Evolutionary conservation across 2,888 invertebrate genomes (phyloP).

Genomic region (Drosophila heteroneura): DNA sequence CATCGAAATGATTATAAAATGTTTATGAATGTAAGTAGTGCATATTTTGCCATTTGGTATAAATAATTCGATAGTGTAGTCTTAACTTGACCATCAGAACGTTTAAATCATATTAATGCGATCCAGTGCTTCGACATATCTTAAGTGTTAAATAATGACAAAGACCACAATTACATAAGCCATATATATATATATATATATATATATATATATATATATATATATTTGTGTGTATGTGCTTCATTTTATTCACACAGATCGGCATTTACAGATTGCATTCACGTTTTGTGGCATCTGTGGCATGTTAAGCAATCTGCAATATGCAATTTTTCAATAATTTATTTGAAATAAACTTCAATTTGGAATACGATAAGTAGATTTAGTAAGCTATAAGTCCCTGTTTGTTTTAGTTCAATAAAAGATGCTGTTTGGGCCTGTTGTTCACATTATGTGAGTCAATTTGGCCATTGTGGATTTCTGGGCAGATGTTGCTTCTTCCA

Average conservation of each 20-base stretch:
- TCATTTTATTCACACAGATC: not conserved
- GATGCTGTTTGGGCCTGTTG: not conserved
- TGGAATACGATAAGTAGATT: slow-evolving; percentile 8
- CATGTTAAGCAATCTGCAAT: not conserved
- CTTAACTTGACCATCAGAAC: not conserved
- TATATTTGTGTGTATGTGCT: not conserved
- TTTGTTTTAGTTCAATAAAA: slow-evolving; percentile 3
- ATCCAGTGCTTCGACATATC: slow-evolving; percentile 29
- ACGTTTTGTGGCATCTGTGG: not conserved
- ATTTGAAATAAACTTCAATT: slow-evolving; percentile 1
- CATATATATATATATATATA: not conserved
- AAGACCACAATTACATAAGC: not conserved
- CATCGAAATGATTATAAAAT: not conserved
- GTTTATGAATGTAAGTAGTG: slow-evolving; percentile 21
- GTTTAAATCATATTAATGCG: slow-evolving; percentile 1
- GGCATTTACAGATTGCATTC: not conserved
- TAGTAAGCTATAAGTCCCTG: not conserved
- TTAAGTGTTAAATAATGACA: slow-evolving; percentile 23
- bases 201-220: not conserved
- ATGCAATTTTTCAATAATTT: not conserved
- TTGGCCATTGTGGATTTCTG: not conserved
- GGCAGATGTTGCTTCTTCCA: slow-evolving; percentile 1
- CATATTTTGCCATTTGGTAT: slow-evolving; percentile 11
- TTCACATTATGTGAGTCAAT: slow-evolving; percentile 2
- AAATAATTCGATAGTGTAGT: slow-evolving; percentile 9